phyloP scores from a whole-genome alignment of 2,888 invertebrate species.

The Tanypteryx hageni region DNA sequence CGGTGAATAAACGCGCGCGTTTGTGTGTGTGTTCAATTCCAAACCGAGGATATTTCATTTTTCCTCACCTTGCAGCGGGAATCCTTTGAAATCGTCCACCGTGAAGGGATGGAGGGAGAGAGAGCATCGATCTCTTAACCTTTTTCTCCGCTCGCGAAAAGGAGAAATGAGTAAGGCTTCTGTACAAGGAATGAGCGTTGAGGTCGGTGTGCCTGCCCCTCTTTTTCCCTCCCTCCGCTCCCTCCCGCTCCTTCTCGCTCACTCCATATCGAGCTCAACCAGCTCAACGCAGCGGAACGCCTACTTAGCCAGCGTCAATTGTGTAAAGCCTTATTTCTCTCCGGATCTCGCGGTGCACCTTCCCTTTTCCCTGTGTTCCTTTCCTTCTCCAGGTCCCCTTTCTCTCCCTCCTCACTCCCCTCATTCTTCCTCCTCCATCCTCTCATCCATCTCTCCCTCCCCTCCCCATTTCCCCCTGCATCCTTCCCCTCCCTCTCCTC shows the following conservation, averaged over 20 bases:
- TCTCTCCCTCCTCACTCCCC: too few relatives aligned
- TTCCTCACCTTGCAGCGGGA: not conserved
- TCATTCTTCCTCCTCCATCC: too few relatives aligned
- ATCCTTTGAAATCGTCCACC: not conserved
- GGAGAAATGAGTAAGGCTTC: slow-evolving; percentile 16
- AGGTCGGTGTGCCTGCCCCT: not conserved
- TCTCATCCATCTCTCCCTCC: not conserved
- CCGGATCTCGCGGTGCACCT: not conserved
- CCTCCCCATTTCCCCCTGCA: not conserved
- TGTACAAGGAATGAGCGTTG: slow-evolving; percentile 7
- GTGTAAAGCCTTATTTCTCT: not conserved
- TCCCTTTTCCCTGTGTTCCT: not conserved
- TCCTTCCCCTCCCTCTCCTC: too few relatives aligned
- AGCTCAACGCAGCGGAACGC: slow-evolving; percentile 7
- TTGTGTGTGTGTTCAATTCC: too few relatives aligned
- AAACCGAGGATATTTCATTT: not conserved
- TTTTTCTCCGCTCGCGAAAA: not conserved
- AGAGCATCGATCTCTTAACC: not conserved
- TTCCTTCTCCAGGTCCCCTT: not conserved
- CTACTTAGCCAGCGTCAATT: slow-evolving; percentile 10
- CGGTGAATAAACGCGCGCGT: too few relatives aligned
- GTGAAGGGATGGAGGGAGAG: not conserved
- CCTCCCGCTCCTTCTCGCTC: not conserved
- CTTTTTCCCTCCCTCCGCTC: not conserved
- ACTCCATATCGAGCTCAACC: not conserved